Evolutionary conservation across 2,113 vertebrate species (phyloP).

Genomic region (Colinus virginianus): DNA sequence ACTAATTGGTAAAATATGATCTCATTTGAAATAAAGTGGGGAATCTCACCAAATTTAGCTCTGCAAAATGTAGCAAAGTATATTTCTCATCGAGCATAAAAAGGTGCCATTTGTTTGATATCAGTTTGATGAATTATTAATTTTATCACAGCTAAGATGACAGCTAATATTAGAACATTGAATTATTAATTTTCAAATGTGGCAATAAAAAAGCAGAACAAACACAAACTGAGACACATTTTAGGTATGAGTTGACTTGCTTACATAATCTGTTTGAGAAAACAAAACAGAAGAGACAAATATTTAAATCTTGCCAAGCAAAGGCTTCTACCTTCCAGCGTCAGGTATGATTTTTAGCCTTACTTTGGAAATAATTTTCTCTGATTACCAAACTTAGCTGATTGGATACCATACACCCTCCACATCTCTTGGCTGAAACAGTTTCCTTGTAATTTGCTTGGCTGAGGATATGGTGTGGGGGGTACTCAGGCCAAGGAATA

Average conservation of each 20-base stretch:
- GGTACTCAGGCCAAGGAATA: neutral
- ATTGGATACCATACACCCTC: neutral
- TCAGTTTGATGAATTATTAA: slow-evolving; percentile 92
- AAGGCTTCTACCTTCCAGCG: slow-evolving; percentile 9
- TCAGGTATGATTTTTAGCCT: slow-evolving; percentile 41
- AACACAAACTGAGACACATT: slow-evolving; percentile 79
- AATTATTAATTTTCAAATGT: slow-evolving; percentile 92
- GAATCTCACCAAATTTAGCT: slow-evolving; percentile 65
- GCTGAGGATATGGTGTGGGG: neutral
- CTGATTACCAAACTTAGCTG: neutral
- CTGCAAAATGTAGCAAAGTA: slow-evolving; percentile 26
- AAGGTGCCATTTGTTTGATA: slow-evolving; percentile 88
- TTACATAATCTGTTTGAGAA: slow-evolving; percentile 72
- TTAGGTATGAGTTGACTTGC: slow-evolving; percentile 64
- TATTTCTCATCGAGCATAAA: slow-evolving; percentile 78
- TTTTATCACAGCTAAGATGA: slow-evolving; percentile 91
- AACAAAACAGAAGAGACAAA: slow-evolving; percentile 43
- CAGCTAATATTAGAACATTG: slow-evolving; percentile 91
- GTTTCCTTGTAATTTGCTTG: slow-evolving; percentile 16
- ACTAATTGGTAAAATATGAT: slow-evolving; percentile 68
- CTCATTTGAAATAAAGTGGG: slow-evolving; percentile 69
- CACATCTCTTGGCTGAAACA: neutral
- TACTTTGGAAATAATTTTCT: slow-evolving; percentile 6
- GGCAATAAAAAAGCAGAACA: slow-evolving; percentile 80
- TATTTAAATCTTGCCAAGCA: slow-evolving; percentile 57